Conservation (phyloP, 2,797 vertebrate genomes). For the Hypotaenidia okinawae region DNA sequence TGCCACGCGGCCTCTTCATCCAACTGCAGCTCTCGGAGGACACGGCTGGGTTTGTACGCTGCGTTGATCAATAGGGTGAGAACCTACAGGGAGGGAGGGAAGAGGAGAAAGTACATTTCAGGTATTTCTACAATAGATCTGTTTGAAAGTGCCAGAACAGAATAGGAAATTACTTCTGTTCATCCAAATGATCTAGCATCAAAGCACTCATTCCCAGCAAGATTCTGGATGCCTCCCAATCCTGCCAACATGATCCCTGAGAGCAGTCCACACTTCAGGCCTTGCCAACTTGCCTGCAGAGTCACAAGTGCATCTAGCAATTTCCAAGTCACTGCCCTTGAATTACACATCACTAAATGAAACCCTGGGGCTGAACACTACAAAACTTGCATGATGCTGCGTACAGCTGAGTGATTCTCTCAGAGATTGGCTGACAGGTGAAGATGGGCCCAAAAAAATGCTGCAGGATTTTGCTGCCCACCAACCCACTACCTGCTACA, state of each 20-base stretch:
- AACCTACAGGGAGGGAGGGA: constrained; percentile 78
- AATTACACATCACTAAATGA: neutral
- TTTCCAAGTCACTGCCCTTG: constrained; percentile 30
- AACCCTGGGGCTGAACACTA: neutral
- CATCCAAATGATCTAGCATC: constrained; percentile 47
- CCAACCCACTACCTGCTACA: neutral
- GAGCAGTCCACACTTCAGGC: neutral
- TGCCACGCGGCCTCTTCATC: constrained; percentile 96
- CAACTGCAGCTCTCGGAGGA: constrained; percentile 94
- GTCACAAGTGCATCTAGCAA: neutral
- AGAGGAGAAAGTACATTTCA: neutral
- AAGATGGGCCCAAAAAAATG: neutral
- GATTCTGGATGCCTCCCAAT: neutral
- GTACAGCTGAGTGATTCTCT: constrained; percentile 3
- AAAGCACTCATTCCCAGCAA: constrained; percentile 50
- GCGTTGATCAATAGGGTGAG: constrained; percentile 95
- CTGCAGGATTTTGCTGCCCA: constrained; percentile 18
- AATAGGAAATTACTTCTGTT: constrained; percentile 51
- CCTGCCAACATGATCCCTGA: constrained; percentile 20
- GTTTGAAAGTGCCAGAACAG: neutral
- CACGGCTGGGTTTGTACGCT: constrained; percentile 97
- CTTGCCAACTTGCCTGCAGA: constrained; percentile 19
- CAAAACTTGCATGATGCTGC: constrained; percentile 7
- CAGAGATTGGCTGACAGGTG: neutral
- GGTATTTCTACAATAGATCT: constrained; percentile 11